Evolutionary conservation across 2,113 vertebrate genomes (phyloP), one percentile per base, ranked within the genome.

Genomic region (Muntiacus reevesi): DNA sequence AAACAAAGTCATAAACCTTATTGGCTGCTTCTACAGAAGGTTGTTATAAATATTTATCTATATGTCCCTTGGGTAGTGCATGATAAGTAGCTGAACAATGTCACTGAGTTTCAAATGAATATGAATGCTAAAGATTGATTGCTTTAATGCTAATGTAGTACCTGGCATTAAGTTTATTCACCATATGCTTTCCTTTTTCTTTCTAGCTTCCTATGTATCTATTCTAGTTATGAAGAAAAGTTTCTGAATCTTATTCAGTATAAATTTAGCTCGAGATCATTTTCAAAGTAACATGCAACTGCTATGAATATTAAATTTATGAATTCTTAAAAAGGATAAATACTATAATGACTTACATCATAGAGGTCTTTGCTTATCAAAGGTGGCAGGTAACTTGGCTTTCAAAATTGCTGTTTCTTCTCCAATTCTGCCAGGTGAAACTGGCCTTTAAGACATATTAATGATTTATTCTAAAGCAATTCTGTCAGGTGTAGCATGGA

Each of bases 151-250:
- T 88, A 97, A 95, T 92, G 40, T 33, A 81, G 90, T 87, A 97
- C 84, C 95, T 97, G 90, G 94, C 96, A 97, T 62, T 71, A 50
- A 87, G 74, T 64, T 16, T 45, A 54, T 33, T 91, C 54, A 57
- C 86, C 92, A 94, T 95, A 95, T 97, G 97, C 59, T 88, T 85
- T 76, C 36, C 25, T 81, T 89, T 93, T 91, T 9, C 95, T 76
- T 87, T 97, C 52, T 55, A 91, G 76, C 76, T 95, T 96, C 90
- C 95, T 95, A 47, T 79, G 71, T 89, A 92, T 45, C 45, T 78
- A 93, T 62, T 81, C 88, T 62, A 95, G 91, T 91, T 94, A 97
- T 59, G 47, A 82, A 64, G 47, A 40, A 94, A 94, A 74, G 45
- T 90, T 96, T 74, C 87, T 98, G 71, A 47, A 96, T 89, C 36